Evolutionary conservation across 2,888 invertebrate species (phyloP).

Genomic region (Philereme transversata): DNA sequence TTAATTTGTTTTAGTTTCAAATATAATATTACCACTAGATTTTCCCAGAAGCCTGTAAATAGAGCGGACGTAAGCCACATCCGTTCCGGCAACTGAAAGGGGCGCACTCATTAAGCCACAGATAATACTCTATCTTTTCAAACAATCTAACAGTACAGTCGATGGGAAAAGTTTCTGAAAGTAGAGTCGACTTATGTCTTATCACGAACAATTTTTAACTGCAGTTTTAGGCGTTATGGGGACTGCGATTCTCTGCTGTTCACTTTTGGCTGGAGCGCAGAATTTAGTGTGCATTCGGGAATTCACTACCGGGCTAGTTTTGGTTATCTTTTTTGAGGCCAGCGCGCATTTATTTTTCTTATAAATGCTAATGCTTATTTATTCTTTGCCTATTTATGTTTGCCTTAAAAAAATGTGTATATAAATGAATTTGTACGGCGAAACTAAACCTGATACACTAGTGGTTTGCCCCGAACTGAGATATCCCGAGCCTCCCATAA

Average conservation of each 20-base stretch:
- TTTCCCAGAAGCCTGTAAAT: slow-evolving; percentile 54
- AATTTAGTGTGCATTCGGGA: slow-evolving; percentile 22
- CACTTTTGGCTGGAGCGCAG: slow-evolving; percentile 10
- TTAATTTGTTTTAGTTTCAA: neutral
- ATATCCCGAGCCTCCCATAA: too few species aligned
- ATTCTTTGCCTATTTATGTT: too few species aligned
- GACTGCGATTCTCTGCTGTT: slow-evolving; percentile 3
- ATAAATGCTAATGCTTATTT: too few species aligned
- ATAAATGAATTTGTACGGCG: too few species aligned
- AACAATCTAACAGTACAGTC: slow-evolving; percentile 27
- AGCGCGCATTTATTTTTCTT: too few species aligned
- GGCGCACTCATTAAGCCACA: slow-evolving; percentile 54
- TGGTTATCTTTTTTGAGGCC: too few species aligned
- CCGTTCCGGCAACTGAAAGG: slow-evolving; percentile 50
- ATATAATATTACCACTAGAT: slow-evolving; percentile 19
- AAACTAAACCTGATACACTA: too few species aligned
- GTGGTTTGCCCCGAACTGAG: too few species aligned
- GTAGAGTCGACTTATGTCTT: slow-evolving; percentile 11
- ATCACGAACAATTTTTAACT: slow-evolving; percentile 26
- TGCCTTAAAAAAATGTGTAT: too few species aligned
- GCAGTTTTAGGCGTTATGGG: slow-evolving; percentile 36
- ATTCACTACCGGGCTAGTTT: slow-evolving; percentile 1
- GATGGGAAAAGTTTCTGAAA: slow-evolving; percentile 17
- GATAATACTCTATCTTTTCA: slow-evolving; percentile 25
- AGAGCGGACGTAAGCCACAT: slow-evolving; percentile 42